Base-by-base conservation (phyloP, 2,797 vertebrate species). In the Rhabdophis nuchalis region DNA sequence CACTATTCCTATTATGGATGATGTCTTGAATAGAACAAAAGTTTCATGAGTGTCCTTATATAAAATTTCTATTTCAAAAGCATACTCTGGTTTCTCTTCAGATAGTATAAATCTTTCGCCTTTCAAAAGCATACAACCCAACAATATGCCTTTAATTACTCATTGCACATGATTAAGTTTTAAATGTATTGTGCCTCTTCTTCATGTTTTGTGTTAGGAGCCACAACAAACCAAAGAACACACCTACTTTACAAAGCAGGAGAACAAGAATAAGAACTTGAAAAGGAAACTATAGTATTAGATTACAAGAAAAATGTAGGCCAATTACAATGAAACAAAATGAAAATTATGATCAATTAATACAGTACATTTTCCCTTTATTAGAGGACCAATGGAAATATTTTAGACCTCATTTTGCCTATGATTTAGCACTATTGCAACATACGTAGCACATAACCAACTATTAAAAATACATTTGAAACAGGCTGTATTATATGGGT, bases 181-280 rank as follows among this genome's bases (percentile, higher is more conserved):
- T 94, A 92, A 82, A 90, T 93, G 87, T 82, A 60, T 89, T 89
- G 94, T 85, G 54, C 91, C 68, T 25, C 68, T 91, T 85, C 95
- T 95, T 89, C 90, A 89, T 86, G 91, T 93, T 77, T 95, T 86
- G 29, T 90, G 91, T 92, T 18, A 1, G 85, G 89, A 85, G 57
- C 91, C 93, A 86, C 94, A 95, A 95, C 94, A 95, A 95, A 96
- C 93, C 94, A 96, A 92, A 93, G 94, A 95, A 95, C 94, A 88
- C 91, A 91, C 93, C 92, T 25, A 93, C 92, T 93, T 89, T 53
- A 60, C 53, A 90, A 72, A 92, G 86, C 91, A 60, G 58, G 56
- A 89, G 85, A 92, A 93, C 10, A 54, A 87, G n/a, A 93, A 90
- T n/a, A 93, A 93, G 92, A 46, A 25, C 91, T 92, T 89, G 92